A percentile compares a stretch with the other conserved stretches of the same genome.
phyloP scores from a whole-genome alignment of 2,888 invertebrate species.

The Eristalis intricaria region DNA sequence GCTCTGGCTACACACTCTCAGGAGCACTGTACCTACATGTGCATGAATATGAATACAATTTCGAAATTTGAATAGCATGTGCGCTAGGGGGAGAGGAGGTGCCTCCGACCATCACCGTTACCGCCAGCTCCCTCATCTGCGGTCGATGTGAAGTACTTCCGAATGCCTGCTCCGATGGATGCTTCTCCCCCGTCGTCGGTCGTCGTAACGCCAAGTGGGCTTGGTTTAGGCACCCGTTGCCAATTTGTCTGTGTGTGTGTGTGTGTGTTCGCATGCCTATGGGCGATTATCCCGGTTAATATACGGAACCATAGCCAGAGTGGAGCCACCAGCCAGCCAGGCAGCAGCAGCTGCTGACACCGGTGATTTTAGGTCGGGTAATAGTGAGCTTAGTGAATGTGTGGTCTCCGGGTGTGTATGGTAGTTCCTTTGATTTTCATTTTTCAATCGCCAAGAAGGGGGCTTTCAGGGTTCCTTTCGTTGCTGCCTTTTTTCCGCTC shows the following conservation, averaged over 20 bases:
- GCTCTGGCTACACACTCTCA: slow-evolving; percentile 13
- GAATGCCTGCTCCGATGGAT: slow-evolving; percentile 44
- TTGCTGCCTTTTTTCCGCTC: background rate
- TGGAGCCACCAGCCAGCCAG: slow-evolving; percentile 29
- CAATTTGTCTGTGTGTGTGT: slow-evolving; percentile 4
- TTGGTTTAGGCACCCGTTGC: slow-evolving; percentile 22
- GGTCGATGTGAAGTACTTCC: slow-evolving; percentile 66
- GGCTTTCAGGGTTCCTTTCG: slow-evolving; percentile 7
- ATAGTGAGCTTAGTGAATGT: slow-evolving; percentile 69
- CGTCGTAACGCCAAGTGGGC: background rate
- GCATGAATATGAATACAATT: slow-evolving; percentile 71
- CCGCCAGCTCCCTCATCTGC: slow-evolving; percentile 46
- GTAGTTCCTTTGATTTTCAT: slow-evolving; percentile 66
- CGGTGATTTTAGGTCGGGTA: slow-evolving; percentile 70
- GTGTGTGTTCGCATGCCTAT: slow-evolving; percentile 56
- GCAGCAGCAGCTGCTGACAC: slow-evolving; percentile 66
- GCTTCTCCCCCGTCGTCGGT: background rate
- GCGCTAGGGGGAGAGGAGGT: slow-evolving; percentile 16
- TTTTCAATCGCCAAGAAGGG: slow-evolving; percentile 57
- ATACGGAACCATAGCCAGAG: slow-evolving; percentile 39
- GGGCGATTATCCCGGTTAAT: slow-evolving; percentile 71
- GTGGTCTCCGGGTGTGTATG: slow-evolving; percentile 26
- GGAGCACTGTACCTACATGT: slow-evolving; percentile 33
- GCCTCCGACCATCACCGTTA: slow-evolving; percentile 23
- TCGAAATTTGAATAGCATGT: slow-evolving; percentile 67